phyloP scores from a whole-genome alignment of 2,888 invertebrate species.

The Polia nebulosa region DNA sequence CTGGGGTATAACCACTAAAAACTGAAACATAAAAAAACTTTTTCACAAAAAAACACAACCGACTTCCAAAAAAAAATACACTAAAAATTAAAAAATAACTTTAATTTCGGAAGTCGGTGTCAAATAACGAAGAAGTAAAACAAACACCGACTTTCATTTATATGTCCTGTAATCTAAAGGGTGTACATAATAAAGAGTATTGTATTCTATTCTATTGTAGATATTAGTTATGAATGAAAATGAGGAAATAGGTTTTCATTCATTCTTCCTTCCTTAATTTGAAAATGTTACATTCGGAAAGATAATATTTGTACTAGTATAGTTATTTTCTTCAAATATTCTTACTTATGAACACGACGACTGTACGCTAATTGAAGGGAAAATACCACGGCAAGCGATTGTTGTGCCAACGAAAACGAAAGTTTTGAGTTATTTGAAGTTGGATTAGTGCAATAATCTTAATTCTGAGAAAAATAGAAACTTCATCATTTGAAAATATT shows the following conservation, averaged over 20 bases:
- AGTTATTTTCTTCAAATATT: not conserved
- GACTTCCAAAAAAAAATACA: too few relatives aligned
- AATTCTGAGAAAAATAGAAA: slow-evolving; percentile 39
- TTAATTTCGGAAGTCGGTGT: too few relatives aligned
- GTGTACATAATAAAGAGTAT: too few relatives aligned
- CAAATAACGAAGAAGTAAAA: too few relatives aligned
- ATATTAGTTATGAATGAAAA: not conserved
- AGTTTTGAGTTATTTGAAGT: slow-evolving; percentile 48
- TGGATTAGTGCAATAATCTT: slow-evolving; percentile 42
- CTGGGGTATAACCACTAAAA: too few relatives aligned
- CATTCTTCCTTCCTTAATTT: not conserved
- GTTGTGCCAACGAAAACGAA: slow-evolving; percentile 41
- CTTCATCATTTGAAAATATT: not conserved
- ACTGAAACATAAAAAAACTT: too few relatives aligned
- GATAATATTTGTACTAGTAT: slow-evolving; percentile 19
- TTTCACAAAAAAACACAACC: too few relatives aligned
- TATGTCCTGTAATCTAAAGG: too few relatives aligned
- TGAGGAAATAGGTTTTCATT: not conserved
- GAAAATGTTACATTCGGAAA: not conserved
- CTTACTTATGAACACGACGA: not conserved
- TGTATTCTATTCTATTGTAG: too few relatives aligned
- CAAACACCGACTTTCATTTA: too few relatives aligned
- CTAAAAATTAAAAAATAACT: too few relatives aligned
- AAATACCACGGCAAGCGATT: slow-evolving; percentile 34
- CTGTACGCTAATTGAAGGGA: slow-evolving; percentile 37